These are phyloP conservation scores for cattle (Bos taurus) DNA, from an alignment of 2,113 vertebrate genomes.

Conservation along the genomic window DNA sequence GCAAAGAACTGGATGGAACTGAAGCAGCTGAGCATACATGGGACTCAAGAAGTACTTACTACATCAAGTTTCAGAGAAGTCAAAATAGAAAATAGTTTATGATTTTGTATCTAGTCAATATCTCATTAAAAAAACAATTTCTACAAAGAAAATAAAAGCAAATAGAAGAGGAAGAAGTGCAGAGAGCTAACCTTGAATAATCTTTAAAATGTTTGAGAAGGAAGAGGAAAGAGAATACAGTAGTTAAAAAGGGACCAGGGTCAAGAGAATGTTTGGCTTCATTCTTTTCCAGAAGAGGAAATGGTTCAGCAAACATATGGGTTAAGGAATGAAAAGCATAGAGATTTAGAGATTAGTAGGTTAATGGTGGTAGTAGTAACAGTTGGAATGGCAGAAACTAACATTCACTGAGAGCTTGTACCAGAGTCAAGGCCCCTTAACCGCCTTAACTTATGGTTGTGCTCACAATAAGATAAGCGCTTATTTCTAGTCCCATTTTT, in stretches of 20 bases:
- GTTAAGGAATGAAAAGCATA: background rate
- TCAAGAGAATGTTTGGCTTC: background rate
- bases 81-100: background rate
- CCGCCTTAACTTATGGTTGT: background rate
- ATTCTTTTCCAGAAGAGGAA: conserved; percentile 5
- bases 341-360: background rate
- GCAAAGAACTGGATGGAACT: background rate
- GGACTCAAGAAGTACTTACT: background rate
- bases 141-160: background rate
- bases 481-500: background rate
- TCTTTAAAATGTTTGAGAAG: background rate
- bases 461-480: background rate
- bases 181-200: background rate
- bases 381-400: background rate
- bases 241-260: background rate
- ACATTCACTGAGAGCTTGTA: background rate
- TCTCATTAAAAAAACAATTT: background rate
- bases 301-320: background rate
- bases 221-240: background rate
- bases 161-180: background rate
- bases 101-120: background rate
- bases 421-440: background rate
- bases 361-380: background rate
- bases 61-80: background rate
- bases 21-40: background rate